Conservation (phyloP, 2,797 vertebrate genomes). For the Botia almorhae region DNA sequence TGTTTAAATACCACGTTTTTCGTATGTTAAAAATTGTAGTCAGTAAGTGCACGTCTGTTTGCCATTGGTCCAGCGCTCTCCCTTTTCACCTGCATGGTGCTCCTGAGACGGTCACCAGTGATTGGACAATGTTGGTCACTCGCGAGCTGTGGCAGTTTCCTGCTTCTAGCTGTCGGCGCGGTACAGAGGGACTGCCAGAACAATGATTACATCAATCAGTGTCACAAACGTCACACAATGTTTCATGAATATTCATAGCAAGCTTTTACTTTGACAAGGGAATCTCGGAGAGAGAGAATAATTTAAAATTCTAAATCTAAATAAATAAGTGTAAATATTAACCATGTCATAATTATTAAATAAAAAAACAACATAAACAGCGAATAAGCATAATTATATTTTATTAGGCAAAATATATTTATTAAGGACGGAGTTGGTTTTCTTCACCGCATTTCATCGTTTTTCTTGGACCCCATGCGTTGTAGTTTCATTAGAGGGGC, state of each 20-base stretch:
- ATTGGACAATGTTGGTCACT: conserved; percentile 54
- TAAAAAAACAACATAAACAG: conserved; percentile 70
- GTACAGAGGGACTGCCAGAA: conserved; percentile 46
- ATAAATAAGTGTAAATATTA: not conserved
- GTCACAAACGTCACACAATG: conserved; percentile 74
- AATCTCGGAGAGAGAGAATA: conserved; percentile 74
- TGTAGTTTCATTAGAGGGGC: not conserved
- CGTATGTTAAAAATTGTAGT: not conserved
- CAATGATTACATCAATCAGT: conserved; percentile 83
- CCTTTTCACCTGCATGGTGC: conserved; percentile 41
- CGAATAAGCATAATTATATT: conserved; percentile 44
- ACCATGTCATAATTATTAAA: no score
- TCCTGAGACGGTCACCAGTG: conserved; percentile 29
- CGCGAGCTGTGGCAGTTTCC: conserved; percentile 49
- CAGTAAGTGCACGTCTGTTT: conserved; percentile 31
- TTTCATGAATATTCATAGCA: conserved; percentile 86
- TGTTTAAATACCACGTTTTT: not conserved
- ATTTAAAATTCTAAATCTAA: conserved; percentile 83
- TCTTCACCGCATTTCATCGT: not conserved
- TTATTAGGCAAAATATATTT: no score
- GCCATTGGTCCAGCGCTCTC: conserved; percentile 27
- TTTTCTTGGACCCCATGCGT: not conserved
- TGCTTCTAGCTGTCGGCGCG: conserved; percentile 41
- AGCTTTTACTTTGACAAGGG: conserved; percentile 75
- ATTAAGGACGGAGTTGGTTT: not conserved